Evolutionary conservation across 2,113 vertebrate species (phyloP), one percentile per base, ranked within the genome.

Genomic region (Engraulis encrasicolus): DNA sequence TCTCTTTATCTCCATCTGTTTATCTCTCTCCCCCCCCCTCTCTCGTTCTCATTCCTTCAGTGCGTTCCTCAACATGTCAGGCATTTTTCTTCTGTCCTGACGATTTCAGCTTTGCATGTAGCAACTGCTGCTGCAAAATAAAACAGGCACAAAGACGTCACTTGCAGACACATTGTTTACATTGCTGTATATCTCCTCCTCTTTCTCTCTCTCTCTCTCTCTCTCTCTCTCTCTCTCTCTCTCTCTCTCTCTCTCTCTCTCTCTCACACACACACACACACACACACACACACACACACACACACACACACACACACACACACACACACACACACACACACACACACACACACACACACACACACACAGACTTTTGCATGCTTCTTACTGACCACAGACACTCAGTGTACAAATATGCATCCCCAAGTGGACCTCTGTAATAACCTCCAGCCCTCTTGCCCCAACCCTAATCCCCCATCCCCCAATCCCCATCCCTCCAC

Each of bases 221-320:
- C 40, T 45, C 40, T 45, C 40, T 9, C 9, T 9, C 9, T 45
- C 40, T 45, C 40, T 45, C 40, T 45, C 40, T 45, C 40, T 45
- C 40, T 45, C 40, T 45, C 40, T 45, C 40, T 45, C 40, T 54
- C 17, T 45, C 58, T 0, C 27, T 78, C 20, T 36, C 11, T 2
- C 15, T 74, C 52, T 85, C 81, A n/a, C 27, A 36, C 58, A 2
- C n/a, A 50, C 54, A 84, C 83, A n/a, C 27, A 36, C 58, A 2
- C n/a, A 50, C 54, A 84, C 81, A n/a, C 27, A 36, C 58, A 2
- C n/a, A 50, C 54, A 84, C 83, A n/a, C n/a, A n/a, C n/a, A n/a
- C n/a, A n/a, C n/a, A n/a, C n/a, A 34, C 15, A 23, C 74, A 5
- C 58, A 66, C 58, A 1, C 58, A 66, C 52, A 1, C 52, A n/a